phyloP scores from a whole-genome alignment of 2,113 vertebrate species.

The Heptranchias perlo region DNA sequence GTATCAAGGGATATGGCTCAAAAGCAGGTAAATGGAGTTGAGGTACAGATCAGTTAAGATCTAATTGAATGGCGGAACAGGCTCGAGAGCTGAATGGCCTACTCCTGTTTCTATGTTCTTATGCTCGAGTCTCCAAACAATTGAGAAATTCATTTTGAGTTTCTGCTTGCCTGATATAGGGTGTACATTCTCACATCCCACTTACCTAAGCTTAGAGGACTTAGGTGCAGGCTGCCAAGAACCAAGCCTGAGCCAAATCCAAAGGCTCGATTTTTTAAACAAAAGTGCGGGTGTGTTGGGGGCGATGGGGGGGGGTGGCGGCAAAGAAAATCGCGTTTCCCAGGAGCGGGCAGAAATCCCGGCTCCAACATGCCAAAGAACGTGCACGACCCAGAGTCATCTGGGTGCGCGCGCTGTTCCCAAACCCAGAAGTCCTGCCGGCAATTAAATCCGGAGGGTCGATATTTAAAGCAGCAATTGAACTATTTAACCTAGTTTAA shows the following conservation, averaged over 20 bases:
- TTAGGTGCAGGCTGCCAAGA: not conserved
- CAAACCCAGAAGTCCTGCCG: too few species aligned
- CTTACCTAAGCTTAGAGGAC: not conserved
- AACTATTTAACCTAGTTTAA: too few species aligned
- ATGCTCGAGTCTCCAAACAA: not conserved
- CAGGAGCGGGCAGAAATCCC: too few species aligned
- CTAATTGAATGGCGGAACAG: not conserved
- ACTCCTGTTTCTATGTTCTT: not conserved
- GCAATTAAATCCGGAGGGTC: too few species aligned
- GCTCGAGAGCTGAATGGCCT: not conserved
- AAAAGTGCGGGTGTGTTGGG: too few species aligned
- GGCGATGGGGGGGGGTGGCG: too few species aligned
- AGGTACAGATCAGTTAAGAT: not conserved
- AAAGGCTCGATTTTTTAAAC: too few species aligned
- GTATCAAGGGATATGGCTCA: not conserved
- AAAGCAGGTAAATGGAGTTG: not conserved
- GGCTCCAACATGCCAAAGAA: too few species aligned
- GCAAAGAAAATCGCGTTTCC: too few species aligned
- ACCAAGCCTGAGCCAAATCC: not conserved
- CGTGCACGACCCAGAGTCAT: too few species aligned
- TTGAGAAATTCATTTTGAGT: not conserved
- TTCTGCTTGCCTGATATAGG: not conserved
- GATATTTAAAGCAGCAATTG: too few species aligned
- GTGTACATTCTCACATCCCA: not conserved
- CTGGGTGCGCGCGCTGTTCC: too few species aligned